Conservation (phyloP, 2,797 vertebrate species). For the Eulemur albifrons region DNA sequence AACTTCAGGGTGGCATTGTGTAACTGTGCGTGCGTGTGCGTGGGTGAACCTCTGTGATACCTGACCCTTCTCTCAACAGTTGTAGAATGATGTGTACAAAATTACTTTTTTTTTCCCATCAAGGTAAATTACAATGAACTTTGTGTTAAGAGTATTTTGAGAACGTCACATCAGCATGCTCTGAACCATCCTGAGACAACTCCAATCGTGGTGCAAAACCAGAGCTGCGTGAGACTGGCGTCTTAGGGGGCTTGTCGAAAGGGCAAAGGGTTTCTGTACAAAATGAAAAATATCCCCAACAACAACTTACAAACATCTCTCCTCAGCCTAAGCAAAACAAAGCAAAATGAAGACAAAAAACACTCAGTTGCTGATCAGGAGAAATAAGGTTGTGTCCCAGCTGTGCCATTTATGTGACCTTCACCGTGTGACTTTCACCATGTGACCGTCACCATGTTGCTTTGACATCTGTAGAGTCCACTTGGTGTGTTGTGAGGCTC, state of each 20-base stretch:
- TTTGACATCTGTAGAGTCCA: too few species aligned
- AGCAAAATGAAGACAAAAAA: not conserved
- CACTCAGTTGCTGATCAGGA: not conserved
- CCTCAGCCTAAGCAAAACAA: not conserved
- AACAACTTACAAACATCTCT: not conserved
- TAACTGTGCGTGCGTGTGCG: fast-evolving
- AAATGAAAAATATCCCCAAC: not conserved
- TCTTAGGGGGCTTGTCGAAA: not conserved
- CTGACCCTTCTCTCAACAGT: not conserved
- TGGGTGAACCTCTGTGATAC: not conserved
- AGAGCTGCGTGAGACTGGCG: not conserved
- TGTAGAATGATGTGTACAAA: not conserved
- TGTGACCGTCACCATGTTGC: not conserved
- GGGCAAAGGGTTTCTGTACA: not conserved
- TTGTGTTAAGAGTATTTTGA: not conserved
- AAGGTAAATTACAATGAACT: not conserved
- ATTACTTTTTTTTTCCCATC: not conserved
- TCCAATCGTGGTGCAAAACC: not conserved
- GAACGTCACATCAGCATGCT: not conserved
- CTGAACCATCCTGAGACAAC: not conserved
- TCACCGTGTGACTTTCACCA: fast-evolving
- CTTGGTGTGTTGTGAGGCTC: not conserved
- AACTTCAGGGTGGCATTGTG: not conserved
- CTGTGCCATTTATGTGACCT: not conserved
- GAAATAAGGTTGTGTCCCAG: fast-evolving